These are phyloP conservation scores for Hirtodrosophila cameraria DNA, from an alignment of 2,888 invertebrate species.

Conservation along the genomic window DNA sequence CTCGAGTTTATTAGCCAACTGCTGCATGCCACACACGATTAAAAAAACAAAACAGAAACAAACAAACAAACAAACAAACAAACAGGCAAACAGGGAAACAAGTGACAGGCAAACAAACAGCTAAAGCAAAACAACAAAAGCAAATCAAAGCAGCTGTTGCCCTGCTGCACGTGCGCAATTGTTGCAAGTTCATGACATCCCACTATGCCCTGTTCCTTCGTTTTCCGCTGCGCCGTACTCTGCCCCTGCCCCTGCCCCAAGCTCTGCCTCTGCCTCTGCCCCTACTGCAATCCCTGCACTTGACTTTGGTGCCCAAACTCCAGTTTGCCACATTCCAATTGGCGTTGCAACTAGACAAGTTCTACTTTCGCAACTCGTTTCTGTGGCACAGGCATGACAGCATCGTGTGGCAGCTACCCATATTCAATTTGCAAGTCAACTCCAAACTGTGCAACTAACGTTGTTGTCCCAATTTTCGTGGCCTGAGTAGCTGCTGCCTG, in stretches of 20 bases:
- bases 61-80: slow-evolving; percentile 21
- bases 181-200: slow-evolving; percentile 58
- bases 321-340: slow-evolving; percentile 51
- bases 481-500: slow-evolving; percentile 45
- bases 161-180: slow-evolving; percentile 51
- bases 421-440: slow-evolving; percentile 68
- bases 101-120: slow-evolving; percentile 24
- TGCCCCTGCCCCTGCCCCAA: slow-evolving; percentile 5
- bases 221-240: too few species aligned
- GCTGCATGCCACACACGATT: slow-evolving; percentile 7
- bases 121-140: slow-evolving; percentile 14
- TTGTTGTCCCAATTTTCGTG: slow-evolving; percentile 75
- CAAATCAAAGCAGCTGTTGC: slow-evolving; percentile 46
- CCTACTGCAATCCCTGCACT: slow-evolving; percentile 22
- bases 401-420: slow-evolving; percentile 29
- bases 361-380: slow-evolving; percentile 78
- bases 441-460: slow-evolving; percentile 41
- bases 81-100: slow-evolving; percentile 39
- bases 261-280: slow-evolving; percentile 41
- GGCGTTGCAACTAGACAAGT: slow-evolving; percentile 60
- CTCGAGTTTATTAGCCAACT: slow-evolving; percentile 50
- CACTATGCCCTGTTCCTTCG: slow-evolving; percentile 8
- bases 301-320: slow-evolving; percentile 40
- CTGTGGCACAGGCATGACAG: slow-evolving; percentile 10
- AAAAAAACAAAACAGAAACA: slow-evolving; percentile 11